These are phyloP conservation scores for Ageneiosus marmoratus DNA, from an alignment of 2,113 vertebrate species.

Conservation along the genomic window DNA sequence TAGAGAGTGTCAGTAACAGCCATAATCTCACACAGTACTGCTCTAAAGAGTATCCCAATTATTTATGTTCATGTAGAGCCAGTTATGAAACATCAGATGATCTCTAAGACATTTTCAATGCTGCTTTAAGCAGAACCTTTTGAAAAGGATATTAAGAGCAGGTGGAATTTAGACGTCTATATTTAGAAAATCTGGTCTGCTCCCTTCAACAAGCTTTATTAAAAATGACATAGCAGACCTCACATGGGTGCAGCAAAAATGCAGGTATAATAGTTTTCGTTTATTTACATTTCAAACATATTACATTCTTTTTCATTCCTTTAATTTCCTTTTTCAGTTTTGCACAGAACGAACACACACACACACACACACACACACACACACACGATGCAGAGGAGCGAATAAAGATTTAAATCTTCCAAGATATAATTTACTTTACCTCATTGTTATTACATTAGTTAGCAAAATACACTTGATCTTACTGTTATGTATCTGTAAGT, in stretches of 20 bases:
- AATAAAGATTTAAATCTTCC: not conserved
- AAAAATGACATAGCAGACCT: slow-evolving; percentile 28
- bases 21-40: not conserved
- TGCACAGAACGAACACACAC: not conserved
- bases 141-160: not conserved
- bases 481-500: slow-evolving; percentile 8
- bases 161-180: not conserved
- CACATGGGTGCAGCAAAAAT: slow-evolving; percentile 13
- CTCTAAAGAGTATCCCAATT: not conserved
- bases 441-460: slow-evolving; percentile 4
- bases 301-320: not conserved
- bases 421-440: not conserved
- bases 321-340: slow-evolving; percentile 19
- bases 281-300: not conserved
- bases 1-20: not conserved
- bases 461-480: not conserved
- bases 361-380: slow-evolving; percentile 12
- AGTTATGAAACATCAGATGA: not conserved
- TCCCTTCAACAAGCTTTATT: slow-evolving; percentile 26
- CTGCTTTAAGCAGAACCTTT: not conserved
- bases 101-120: not conserved
- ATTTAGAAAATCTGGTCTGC: not conserved
- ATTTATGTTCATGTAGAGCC: not conserved
- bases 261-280: not conserved
- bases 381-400: not conserved